Evolutionary conservation across 1,140 invertebrate genomes (phyloP).

Genomic region (Bombus confusus): DNA sequence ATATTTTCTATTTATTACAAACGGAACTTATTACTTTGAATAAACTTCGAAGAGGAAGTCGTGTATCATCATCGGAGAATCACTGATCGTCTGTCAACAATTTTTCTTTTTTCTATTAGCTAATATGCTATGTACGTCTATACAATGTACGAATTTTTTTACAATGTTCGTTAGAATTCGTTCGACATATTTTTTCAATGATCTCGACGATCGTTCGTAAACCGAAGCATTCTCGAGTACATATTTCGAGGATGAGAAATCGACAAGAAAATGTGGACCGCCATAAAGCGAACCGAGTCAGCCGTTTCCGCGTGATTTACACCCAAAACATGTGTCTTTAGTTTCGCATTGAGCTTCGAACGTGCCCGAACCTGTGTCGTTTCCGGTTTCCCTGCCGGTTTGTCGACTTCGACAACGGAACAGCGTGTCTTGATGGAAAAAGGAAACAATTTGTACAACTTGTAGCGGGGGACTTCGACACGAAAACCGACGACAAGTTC

Average conservation of each 20-base stretch:
- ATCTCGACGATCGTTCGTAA: background rate
- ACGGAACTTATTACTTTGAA: background rate
- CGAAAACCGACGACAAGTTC: constrained; percentile 62
- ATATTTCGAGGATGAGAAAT: background rate
- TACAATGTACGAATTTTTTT: background rate
- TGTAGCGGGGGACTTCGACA: background rate
- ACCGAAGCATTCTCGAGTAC: background rate
- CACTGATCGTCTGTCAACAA: background rate
- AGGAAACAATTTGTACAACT: constrained; percentile 31
- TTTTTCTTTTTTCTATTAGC: background rate
- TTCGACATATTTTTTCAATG: background rate
- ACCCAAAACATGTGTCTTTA: constrained; percentile 75
- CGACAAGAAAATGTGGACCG: background rate
- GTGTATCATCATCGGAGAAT: too few species aligned
- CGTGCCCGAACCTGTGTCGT: constrained; percentile 52
- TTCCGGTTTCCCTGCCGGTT: constrained; percentile 18
- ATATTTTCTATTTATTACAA: background rate
- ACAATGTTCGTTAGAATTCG: background rate
- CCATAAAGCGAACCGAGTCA: constrained; percentile 4
- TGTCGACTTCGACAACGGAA: background rate
- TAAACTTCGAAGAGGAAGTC: background rate
- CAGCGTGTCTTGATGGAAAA: background rate
- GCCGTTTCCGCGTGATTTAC: constrained; percentile 69
- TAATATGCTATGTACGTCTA: background rate
- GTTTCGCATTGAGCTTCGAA: constrained; percentile 64